Evolutionary conservation across 2,113 vertebrate species (phyloP).

Genomic region (Thalassoma bifasciatum): DNA sequence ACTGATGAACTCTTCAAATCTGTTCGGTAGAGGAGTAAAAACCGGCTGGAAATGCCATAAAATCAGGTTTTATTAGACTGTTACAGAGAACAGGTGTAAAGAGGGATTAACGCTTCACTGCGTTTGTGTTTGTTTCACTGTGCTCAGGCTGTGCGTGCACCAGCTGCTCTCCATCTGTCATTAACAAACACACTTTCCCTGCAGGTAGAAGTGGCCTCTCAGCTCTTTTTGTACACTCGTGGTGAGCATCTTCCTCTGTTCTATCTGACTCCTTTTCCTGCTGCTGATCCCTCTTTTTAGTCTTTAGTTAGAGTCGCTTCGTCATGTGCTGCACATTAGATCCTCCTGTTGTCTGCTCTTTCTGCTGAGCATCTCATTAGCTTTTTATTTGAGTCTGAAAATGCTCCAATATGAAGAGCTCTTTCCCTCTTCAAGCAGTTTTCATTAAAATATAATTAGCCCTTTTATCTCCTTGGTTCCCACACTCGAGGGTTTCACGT

Average conservation of each 20-base stretch:
- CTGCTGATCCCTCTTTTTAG: conserved; percentile 20
- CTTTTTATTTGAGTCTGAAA: conserved; percentile 55
- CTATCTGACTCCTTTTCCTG: conserved; percentile 5
- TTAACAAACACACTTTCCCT: conserved; percentile 60
- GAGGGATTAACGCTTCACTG: conserved; percentile 45
- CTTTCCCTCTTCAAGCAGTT: conserved; percentile 13
- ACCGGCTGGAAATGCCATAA: conserved; percentile 3
- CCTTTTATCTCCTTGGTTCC: conserved; percentile 19
- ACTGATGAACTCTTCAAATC: background rate
- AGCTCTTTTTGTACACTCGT: conserved; percentile 18
- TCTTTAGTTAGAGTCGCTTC: conserved; percentile 33
- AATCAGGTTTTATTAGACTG: background rate
- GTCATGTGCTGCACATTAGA: background rate
- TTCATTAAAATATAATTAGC: conserved; percentile 22
- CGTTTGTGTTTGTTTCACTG: conserved; percentile 39
- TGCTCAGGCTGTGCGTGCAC: conserved; percentile 41
- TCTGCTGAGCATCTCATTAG: conserved; percentile 49
- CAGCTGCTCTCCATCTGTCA: conserved; percentile 66
- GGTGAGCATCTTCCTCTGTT: conserved; percentile 17
- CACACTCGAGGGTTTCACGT: conserved; percentile 15
- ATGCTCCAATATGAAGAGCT: conserved; percentile 3
- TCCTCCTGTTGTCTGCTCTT: conserved; percentile 2
- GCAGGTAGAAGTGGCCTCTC: conserved; percentile 39
- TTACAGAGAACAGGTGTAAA: conserved; percentile 42
- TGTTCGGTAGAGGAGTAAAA: background rate